A percentile compares a stretch with the other conserved stretches of the same genome.
phyloP scores from a whole-genome alignment of 2,797 vertebrate species.

The Pseudomugil tenellus region DNA sequence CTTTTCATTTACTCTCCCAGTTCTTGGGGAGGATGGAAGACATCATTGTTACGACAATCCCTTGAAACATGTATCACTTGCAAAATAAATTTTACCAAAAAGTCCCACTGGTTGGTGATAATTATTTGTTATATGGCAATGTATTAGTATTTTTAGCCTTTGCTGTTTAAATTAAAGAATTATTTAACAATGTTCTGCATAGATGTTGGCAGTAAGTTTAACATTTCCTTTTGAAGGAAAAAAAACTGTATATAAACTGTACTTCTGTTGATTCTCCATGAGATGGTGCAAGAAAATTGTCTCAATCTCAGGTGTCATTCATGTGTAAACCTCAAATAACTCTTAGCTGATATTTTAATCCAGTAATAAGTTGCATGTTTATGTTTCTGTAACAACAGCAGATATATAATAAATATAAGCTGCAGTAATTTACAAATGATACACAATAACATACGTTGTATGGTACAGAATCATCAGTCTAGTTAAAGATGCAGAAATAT shows the following conservation, averaged over 20 bases:
- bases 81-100: conserved; percentile 75
- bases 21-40: conserved; percentile 42
- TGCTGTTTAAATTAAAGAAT: not conserved
- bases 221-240: not conserved
- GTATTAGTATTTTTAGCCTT: not conserved
- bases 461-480: not conserved
- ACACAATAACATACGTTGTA: no score
- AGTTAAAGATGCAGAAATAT: not conserved
- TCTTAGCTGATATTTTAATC: not conserved
- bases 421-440: not conserved
- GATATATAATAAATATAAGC: not conserved
- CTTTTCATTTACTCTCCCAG: conserved; percentile 51
- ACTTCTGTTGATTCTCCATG: conserved; percentile 28
- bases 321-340: not conserved
- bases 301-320: not conserved
- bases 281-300: conserved; percentile 60
- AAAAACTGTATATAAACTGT: conserved; percentile 3
- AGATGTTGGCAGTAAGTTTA: not conserved
- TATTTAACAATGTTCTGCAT: not conserved
- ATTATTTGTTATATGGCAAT: not conserved
- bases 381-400: not conserved
- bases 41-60: conserved; percentile 72
- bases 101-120: conserved; percentile 14
- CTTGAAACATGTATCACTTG: conserved; percentile 66
- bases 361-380: not conserved